Conservation (phyloP, 2,113 vertebrate species). For the Xiphophorus maculatus region DNA sequence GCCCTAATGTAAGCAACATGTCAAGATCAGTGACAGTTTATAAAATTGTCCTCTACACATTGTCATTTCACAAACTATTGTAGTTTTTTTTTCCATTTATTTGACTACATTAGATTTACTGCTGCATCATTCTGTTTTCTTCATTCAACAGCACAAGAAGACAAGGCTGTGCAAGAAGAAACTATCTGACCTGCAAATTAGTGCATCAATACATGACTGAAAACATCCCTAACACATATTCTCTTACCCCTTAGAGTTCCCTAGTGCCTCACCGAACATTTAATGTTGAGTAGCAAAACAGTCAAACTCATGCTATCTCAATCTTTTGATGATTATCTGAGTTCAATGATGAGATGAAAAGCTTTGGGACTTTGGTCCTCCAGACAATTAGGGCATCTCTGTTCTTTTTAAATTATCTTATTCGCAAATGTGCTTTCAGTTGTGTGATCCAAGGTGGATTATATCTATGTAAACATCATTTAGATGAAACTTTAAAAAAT, state of each 20-base stretch:
- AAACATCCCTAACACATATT: slow-evolving; percentile 29
- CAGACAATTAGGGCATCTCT: slow-evolving; percentile 21
- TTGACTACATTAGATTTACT: slow-evolving; percentile 48
- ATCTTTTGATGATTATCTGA: slow-evolving; percentile 37
- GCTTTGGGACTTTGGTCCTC: not conserved
- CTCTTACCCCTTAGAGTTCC: slow-evolving; percentile 18
- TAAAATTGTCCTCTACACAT: slow-evolving; percentile 64
- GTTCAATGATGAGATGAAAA: slow-evolving; percentile 18
- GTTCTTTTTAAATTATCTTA: slow-evolving; percentile 3
- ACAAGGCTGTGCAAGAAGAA: slow-evolving; percentile 32
- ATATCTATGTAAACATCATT: not conserved
- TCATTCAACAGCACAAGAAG: slow-evolving; percentile 33
- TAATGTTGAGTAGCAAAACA: slow-evolving; percentile 9
- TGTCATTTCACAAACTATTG: slow-evolving; percentile 58
- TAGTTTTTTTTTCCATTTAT: slow-evolving; percentile 54
- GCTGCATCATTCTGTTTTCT: slow-evolving; percentile 52
- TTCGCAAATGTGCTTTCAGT: slow-evolving; percentile 24
- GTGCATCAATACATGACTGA: slow-evolving; percentile 47
- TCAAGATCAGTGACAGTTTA: slow-evolving; percentile 45
- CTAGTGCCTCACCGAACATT: slow-evolving; percentile 43
- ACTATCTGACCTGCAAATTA: slow-evolving; percentile 26
- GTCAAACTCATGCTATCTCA: slow-evolving; percentile 30
- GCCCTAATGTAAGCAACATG: slow-evolving; percentile 48
- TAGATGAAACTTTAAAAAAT: not conserved
- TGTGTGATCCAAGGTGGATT: not conserved